These are phyloP conservation scores for Choreutis nemorana DNA, from an alignment of 2,888 invertebrate genomes.

Conservation along the genomic window DNA sequence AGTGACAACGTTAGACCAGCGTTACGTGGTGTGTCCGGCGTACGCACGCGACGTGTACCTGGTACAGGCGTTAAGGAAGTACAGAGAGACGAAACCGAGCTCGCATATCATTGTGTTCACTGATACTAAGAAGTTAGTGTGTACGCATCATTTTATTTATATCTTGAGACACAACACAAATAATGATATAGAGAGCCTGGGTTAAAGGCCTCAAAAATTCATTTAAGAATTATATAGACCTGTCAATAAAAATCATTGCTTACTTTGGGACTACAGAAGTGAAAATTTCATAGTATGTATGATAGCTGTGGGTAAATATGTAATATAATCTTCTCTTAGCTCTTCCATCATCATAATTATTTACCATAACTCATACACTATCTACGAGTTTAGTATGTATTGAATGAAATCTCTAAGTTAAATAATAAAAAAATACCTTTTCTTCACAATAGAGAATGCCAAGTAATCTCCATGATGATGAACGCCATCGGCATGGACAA, in stretches of 20 bases:
- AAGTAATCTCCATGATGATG: conserved; percentile 87
- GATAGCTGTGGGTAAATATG: too few relatives aligned
- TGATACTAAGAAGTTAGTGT: conserved; percentile 92
- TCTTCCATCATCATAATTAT: too few relatives aligned
- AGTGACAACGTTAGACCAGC: conserved; percentile 89
- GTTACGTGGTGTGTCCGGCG: conserved; percentile 89
- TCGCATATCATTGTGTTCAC: conserved; percentile 95
- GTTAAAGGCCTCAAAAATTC: too few relatives aligned
- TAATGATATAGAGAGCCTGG: too few relatives aligned
- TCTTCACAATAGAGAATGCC: conserved; percentile 81
- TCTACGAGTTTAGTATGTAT: too few relatives aligned
- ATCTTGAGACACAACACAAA: too few relatives aligned
- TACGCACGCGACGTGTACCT: conserved; percentile 93
- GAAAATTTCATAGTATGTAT: conserved; percentile 4
- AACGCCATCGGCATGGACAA: conserved; percentile 89
- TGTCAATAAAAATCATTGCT: neutral
- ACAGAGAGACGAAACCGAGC: conserved; percentile 73
- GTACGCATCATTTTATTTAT: neutral
- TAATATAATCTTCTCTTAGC: too few relatives aligned
- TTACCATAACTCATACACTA: too few relatives aligned
- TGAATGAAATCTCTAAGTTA: too few relatives aligned
- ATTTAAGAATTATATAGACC: too few relatives aligned
- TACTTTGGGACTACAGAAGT: neutral
- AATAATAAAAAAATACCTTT: too few relatives aligned
- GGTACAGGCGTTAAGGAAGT: conserved; percentile 82